Base-by-base conservation (phyloP, 2,113 vertebrate species). In the Trachemys scripta region DNA sequence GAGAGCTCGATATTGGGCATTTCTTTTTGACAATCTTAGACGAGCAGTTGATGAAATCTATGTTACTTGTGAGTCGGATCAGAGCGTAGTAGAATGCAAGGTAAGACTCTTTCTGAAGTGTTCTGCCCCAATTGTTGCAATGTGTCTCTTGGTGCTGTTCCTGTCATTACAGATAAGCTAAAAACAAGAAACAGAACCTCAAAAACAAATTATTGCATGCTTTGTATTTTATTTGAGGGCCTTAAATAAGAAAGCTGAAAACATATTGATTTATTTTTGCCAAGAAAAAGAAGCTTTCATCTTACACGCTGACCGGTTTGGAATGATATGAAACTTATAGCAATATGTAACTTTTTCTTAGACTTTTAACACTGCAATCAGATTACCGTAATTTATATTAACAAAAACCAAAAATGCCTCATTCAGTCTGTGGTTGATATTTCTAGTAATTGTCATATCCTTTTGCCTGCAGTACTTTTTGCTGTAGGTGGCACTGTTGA, bases 31-130 rank as follows among this genome's bases (percentile, higher is more conserved):
- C 96, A 99, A 99, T 93, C 98, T 99, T 69, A 98, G 99, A 7
- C 98, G 99, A 27, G 99, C 99, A 0, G 99, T 99, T 12, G 99
- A 99, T 80, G 99, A 99, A 91, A 99, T 99, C 95, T 99, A 99
- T 4, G 99, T 99, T 87, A 99, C 99, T 0, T 99, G 99, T 96
- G 99, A 99, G 96, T 99, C 99, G 0, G 99, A 99, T 94, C 99
- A 99, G 98, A 99, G 99, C 1, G 99, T 99, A 47, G 99, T 99
- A 38, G 99, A 99, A 91, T 99, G 99, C 98, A 99, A 99, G 99
- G 99, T 99, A 97, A 93, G 97, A 20, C 42, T 53, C 47, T 49
- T 38, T 42, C 47, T 90, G 87, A 31, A 38, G 20, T 51, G 8
- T 27, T 79, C 17, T 57, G 11, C 5, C 72, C 35, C 49, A 42